Evolutionary conservation across 1,140 invertebrate genomes (phyloP), one percentile per base, ranked within the genome.

Genomic region (Anagrus nilaparvatae): DNA sequence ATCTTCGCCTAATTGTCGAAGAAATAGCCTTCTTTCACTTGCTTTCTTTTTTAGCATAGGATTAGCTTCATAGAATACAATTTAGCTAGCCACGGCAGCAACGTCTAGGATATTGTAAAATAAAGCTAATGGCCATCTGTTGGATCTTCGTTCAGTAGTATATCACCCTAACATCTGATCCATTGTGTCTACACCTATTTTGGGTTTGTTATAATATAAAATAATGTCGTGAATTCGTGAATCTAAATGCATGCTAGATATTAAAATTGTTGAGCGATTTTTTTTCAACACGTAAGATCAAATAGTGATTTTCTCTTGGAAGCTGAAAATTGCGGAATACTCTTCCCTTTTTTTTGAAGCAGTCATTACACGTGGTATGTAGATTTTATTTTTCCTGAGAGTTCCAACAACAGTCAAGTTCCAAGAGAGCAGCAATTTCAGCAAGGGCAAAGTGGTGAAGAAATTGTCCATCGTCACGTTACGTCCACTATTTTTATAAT

Each of bases 21-120:
- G 17, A 25, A 49, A 46, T 14, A 30, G 7, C 3, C 44, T 32
- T 21, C 47, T 31, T 27, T 28, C 30, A 41, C 4, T 41, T 48
- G 7, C n/a, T n/a, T 47, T 42, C 20, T 40, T 39, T n/a, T 18
- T n/a, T 21, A 33, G 13, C 30, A 31, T 46, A 5, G 23, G 23
- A 35, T 42, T 41, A 36, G 46, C 46, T 41, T 46, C 21, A 30
- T 38, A 43, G 39, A 41, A 46, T 46, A 41, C 42, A 14, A 46
- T 36, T 31, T 49, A 49, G 9, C 30, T 13, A 4, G 44, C 43
- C 21, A 50, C 31, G 8, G 67, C 57, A n/a, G 68, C 67, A 48
- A 75, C 64, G 50, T 74, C 69, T 9, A 74, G 46, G 9, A 72
- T 46, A 25, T 62, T 43, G 21, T 33, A 51, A 42, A 54, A 55